phyloP scores from a whole-genome alignment of 2,113 vertebrate genomes.

The Cephalopterus ornatus region DNA sequence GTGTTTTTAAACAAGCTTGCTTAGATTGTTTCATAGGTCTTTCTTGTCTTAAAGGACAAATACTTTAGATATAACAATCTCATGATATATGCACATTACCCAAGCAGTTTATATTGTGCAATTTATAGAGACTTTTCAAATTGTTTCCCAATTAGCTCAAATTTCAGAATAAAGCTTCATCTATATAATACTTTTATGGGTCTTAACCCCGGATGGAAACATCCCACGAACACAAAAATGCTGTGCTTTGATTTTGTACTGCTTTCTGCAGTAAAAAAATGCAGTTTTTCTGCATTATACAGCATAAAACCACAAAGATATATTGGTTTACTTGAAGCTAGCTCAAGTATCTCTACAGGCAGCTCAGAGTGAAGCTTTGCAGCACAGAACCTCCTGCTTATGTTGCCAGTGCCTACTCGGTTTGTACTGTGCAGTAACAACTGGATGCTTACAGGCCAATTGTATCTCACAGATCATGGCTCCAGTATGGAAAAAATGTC shows the following conservation, averaged over 20 bases:
- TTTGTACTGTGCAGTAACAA: background rate
- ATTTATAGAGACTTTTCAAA: background rate
- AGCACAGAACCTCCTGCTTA: background rate
- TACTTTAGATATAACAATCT: background rate
- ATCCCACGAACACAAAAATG: background rate
- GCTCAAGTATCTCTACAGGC: background rate
- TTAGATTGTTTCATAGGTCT: background rate
- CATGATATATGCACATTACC: background rate
- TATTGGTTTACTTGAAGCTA: background rate
- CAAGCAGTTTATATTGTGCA: background rate
- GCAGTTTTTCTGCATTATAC: background rate
- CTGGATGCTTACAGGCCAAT: fast-evolving
- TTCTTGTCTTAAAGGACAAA: background rate
- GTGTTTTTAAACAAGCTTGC: background rate
- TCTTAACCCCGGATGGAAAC: background rate
- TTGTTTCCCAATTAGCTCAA: background rate
- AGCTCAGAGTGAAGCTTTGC: background rate
- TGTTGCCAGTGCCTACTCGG: too few species aligned
- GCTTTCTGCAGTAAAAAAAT: too few species aligned
- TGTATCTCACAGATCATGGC: background rate
- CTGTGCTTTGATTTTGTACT: background rate
- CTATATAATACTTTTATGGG: background rate
- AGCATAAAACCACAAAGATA: background rate
- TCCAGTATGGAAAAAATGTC: background rate
- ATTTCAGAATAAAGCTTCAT: background rate